A percentile compares a stretch with the other conserved stretches of the same genome.
Conservation (phyloP, 1,140 invertebrate genomes). For the Euwallacea fornicatus region DNA sequence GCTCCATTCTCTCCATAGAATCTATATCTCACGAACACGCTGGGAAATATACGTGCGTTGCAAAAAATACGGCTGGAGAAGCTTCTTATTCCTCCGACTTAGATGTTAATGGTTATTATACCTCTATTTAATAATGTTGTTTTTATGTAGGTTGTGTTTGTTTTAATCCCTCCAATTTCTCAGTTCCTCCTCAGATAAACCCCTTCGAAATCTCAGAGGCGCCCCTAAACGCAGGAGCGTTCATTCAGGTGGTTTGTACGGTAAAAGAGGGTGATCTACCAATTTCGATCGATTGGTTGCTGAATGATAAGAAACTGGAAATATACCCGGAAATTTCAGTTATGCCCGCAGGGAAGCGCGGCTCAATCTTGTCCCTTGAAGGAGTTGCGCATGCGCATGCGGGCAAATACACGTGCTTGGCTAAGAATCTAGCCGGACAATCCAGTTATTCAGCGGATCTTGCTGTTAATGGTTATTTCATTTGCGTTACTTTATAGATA, state of each 20-base stretch:
- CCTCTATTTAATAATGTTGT: background rate
- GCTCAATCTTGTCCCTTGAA: constrained; percentile 74
- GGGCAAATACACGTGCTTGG: constrained; percentile 77
- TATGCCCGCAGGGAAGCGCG: constrained; percentile 66
- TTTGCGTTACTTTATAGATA: background rate
- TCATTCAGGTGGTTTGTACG: constrained; percentile 66
- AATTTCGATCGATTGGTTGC: constrained; percentile 62
- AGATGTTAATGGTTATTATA: constrained; percentile 44
- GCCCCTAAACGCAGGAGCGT: constrained; percentile 60
- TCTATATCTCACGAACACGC: constrained; percentile 69
- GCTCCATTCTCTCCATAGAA: constrained; percentile 65
- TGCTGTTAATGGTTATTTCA: constrained; percentile 60
- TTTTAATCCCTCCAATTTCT: constrained; percentile 27
- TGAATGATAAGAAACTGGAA: constrained; percentile 58
- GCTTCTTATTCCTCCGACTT: constrained; percentile 44
- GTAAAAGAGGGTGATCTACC: constrained; percentile 68
- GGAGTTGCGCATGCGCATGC: constrained; percentile 72
- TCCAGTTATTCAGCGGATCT: constrained; percentile 68
- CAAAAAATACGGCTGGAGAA: constrained; percentile 69
- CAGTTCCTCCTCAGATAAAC: constrained; percentile 54
- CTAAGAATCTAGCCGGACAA: constrained; percentile 73
- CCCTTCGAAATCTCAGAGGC: constrained; percentile 64
- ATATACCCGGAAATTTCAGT: constrained; percentile 37
- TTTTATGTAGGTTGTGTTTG: constrained; percentile 8
- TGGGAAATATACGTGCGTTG: constrained; percentile 66